Percentiles rank a stretch among this genome's conserved stretches.
These are phyloP conservation scores for Leuciscus waleckii DNA, from an alignment of 2,797 vertebrate genomes.

Conservation along the genomic window DNA sequence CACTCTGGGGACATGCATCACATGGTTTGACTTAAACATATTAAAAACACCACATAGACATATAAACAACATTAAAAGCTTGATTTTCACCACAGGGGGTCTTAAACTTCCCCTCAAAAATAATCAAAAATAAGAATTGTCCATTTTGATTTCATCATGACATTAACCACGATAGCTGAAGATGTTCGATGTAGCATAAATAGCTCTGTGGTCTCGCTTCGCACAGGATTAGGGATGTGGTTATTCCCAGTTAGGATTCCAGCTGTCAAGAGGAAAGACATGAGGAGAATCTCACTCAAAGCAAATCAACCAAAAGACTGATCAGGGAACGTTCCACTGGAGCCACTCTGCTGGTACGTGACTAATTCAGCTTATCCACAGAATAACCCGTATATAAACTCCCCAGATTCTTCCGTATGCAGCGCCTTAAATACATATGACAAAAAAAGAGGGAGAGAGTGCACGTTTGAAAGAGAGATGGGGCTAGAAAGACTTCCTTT, in stretches of 20 bases:
- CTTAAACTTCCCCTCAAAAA: too few relatives aligned
- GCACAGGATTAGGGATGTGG: constrained; percentile 44
- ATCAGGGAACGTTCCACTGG: constrained; percentile 35
- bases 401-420: constrained; percentile 33
- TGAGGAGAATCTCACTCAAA: constrained; percentile 43
- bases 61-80: too few relatives aligned
- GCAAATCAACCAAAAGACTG: constrained; percentile 32
- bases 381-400: constrained; percentile 41
- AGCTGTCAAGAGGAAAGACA: constrained; percentile 50
- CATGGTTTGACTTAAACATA: too few relatives aligned
- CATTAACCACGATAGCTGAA: not conserved
- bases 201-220: constrained; percentile 31
- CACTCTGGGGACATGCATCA: too few relatives aligned
- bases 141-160: constrained; percentile 17
- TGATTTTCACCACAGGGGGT: too few relatives aligned
- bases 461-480: constrained; percentile 10
- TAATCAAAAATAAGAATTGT: not conserved
- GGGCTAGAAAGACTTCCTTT: constrained; percentile 13
- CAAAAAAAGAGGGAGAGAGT: not conserved
- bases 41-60: too few relatives aligned
- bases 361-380: constrained; percentile 47
- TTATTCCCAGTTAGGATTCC: constrained; percentile 50
- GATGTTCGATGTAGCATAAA: constrained; percentile 14
- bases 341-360: constrained; percentile 37
- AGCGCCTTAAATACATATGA: constrained; percentile 33